Conservation (phyloP, 2,113 vertebrate species). For the Varanus komodoensis region DNA sequence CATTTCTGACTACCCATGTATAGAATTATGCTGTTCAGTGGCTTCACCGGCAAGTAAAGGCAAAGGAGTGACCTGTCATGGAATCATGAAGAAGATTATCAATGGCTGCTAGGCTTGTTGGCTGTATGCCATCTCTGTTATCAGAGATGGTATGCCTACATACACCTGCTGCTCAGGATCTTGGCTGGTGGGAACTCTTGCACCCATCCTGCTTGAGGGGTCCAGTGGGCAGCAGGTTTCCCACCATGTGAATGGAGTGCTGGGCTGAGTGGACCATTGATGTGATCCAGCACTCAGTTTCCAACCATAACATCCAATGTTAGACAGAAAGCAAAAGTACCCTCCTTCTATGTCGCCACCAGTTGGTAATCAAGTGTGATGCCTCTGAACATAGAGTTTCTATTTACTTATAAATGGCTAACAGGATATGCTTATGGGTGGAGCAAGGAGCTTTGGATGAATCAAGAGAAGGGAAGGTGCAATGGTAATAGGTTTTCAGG, state of each 20-base stretch:
- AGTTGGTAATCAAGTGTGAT: not conserved
- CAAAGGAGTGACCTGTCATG: not conserved
- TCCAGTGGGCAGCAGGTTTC: too few species aligned
- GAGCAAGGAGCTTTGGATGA: not conserved
- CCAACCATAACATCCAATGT: not conserved
- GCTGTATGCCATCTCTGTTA: too few species aligned
- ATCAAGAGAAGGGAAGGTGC: not conserved
- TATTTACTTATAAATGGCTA: not conserved
- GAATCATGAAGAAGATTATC: too few species aligned
- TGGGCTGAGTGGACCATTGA: too few species aligned
- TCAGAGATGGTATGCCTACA: too few species aligned
- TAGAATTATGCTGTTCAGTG: not conserved
- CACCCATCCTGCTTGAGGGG: too few species aligned
- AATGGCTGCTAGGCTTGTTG: too few species aligned
- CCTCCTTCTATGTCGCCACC: not conserved
- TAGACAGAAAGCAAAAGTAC: not conserved
- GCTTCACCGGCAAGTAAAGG: not conserved
- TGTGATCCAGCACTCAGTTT: not conserved
- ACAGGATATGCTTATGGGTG: too few species aligned
- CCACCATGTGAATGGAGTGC: too few species aligned
- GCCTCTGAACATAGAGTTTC: not conserved
- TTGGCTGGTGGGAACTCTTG: too few species aligned
- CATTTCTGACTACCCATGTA: not conserved
- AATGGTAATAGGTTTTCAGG: not conserved
- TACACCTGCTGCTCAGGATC: too few species aligned